These are phyloP conservation scores for Atta texana DNA, from an alignment of 1,140 invertebrate genomes.

Conservation along the genomic window DNA sequence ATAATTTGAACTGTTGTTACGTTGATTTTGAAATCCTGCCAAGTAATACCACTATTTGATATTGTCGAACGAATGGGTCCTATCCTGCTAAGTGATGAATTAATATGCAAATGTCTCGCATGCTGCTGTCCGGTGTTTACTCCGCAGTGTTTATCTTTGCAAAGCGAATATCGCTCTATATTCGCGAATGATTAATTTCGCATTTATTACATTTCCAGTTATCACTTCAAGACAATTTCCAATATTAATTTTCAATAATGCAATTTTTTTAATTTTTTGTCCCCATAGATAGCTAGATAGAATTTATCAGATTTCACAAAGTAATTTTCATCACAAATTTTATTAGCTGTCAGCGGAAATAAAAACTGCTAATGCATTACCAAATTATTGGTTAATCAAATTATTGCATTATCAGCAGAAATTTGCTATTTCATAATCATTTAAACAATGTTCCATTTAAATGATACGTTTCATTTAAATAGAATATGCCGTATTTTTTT, in stretches of 20 bases:
- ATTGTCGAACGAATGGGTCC: constrained; percentile 45
- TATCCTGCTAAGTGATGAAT: constrained; percentile 56
- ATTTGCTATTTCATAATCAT: neutral
- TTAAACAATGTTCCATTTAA: neutral
- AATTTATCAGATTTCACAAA: neutral
- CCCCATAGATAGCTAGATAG: neutral
- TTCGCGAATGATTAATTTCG: neutral
- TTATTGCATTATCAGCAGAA: neutral
- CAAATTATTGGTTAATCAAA: no score
- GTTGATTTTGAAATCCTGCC: constrained; percentile 79
- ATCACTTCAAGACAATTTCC: no score
- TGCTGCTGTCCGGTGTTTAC: neutral
- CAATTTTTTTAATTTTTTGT: neutral
- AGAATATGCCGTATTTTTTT: neutral
- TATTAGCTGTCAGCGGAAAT: neutral
- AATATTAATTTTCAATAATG: no score
- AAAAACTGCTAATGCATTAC: neutral
- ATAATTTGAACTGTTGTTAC: constrained; percentile 80
- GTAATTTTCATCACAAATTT: no score
- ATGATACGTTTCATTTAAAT: neutral
- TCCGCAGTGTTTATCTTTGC: neutral
- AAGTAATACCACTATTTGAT: constrained; percentile 66
- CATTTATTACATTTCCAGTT: neutral
- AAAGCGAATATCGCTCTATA: neutral
- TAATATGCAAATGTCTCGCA: constrained; percentile 37